Conservation (phyloP, 2,113 vertebrate species). For the Vulpes vulpes region DNA sequence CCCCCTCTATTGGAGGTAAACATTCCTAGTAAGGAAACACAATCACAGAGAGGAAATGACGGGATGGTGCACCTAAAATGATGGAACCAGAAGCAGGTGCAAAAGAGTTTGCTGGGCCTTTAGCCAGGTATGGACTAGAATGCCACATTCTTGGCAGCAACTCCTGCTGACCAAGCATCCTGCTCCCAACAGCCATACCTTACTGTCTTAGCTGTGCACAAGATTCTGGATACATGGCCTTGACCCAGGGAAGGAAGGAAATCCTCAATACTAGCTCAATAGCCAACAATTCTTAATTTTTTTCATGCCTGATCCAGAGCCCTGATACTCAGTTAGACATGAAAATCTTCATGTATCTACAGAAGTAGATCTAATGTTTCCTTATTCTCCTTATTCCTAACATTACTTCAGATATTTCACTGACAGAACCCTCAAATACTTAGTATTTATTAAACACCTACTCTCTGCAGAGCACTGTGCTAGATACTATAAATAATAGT, state of each 20-base stretch:
- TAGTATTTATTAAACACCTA: constrained; percentile 18
- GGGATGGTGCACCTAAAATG: not conserved
- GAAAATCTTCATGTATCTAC: constrained; percentile 60
- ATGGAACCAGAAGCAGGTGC: not conserved
- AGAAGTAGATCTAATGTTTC: constrained; percentile 37
- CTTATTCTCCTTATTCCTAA: constrained; percentile 26
- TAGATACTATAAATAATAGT: not conserved
- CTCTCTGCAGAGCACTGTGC: not conserved
- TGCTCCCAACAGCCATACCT: not conserved
- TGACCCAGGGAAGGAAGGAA: not conserved
- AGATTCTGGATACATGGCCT: constrained; percentile 9
- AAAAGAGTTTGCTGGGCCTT: not conserved
- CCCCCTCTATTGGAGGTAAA: not conserved
- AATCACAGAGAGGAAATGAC: not conserved
- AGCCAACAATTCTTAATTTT: constrained; percentile 50
- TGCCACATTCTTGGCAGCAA: not conserved
- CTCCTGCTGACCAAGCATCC: not conserved
- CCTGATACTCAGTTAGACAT: not conserved
- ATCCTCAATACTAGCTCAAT: constrained; percentile 26
- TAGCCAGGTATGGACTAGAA: not conserved
- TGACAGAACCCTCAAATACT: not conserved
- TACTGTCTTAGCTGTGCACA: not conserved
- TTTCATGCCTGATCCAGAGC: not conserved
- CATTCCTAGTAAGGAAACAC: not conserved
- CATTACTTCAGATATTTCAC: constrained; percentile 22